phyloP scores from a whole-genome alignment of 2,888 invertebrate genomes.

The Parnassius glacialis region DNA sequence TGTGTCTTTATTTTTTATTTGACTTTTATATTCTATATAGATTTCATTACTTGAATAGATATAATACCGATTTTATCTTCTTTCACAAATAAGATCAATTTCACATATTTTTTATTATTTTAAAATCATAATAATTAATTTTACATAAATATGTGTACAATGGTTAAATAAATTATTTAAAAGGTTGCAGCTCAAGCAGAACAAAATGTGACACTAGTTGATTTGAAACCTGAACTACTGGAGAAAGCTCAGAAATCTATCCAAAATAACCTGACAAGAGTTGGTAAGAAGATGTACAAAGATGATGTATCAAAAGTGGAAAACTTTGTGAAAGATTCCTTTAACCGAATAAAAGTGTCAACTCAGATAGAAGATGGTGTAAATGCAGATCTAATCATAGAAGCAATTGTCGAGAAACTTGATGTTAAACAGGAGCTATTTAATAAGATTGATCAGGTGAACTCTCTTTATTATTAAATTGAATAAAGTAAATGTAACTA shows the following conservation, averaged over 20 bases:
- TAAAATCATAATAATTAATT: too few species aligned
- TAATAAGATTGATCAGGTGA: constrained; percentile 84
- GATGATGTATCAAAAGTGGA: constrained; percentile 83
- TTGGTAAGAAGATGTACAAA: constrained; percentile 89
- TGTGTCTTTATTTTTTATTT: too few species aligned
- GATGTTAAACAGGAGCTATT: constrained; percentile 89
- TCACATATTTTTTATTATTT: too few species aligned
- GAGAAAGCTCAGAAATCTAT: constrained; percentile 87
- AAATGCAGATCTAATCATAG: constrained; percentile 88
- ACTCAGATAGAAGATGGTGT: constrained; percentile 83
- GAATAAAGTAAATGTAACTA: too few species aligned
- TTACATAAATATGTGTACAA: not conserved
- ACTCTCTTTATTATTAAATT: constrained; percentile 8
- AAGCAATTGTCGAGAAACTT: constrained; percentile 93
- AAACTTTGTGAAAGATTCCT: constrained; percentile 83
- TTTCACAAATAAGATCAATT: too few species aligned
- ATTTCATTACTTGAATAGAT: too few species aligned
- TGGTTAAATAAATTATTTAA: constrained; percentile 3
- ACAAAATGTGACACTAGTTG: constrained; percentile 90
- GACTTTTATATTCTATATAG: too few species aligned
- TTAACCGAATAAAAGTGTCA: constrained; percentile 76
- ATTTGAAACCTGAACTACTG: constrained; percentile 86
- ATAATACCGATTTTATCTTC: too few species aligned
- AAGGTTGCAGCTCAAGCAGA: constrained; percentile 93
- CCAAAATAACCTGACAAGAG: constrained; percentile 84